Percentiles rank a stretch among this genome's conserved stretches.
These are phyloP conservation scores for Cyprinodon brontotheroides DNA, from an alignment of 2,113 vertebrate species.

Conservation along the genomic window DNA sequence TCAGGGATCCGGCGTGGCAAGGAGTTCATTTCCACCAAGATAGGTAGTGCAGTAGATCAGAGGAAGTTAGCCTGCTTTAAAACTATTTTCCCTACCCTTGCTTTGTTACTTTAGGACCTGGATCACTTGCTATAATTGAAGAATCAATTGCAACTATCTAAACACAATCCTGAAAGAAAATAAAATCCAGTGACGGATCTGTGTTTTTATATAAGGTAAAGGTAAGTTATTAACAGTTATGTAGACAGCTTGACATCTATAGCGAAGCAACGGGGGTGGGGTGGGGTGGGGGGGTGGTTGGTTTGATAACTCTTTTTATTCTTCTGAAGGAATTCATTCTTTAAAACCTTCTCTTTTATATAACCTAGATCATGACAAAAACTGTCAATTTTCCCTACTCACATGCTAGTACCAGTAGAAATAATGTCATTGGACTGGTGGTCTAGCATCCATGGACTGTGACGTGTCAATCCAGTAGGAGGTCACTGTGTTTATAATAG, in stretches of 20 bases:
- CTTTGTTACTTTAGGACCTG: not conserved
- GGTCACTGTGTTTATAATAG: constrained; percentile 81
- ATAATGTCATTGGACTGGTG: constrained; percentile 80
- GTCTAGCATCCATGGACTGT: constrained; percentile 77
- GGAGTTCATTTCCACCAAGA: constrained; percentile 53
- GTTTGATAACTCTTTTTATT: too few relatives aligned
- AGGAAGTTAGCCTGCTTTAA: not conserved
- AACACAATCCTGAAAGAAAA: not conserved
- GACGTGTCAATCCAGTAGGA: constrained; percentile 85
- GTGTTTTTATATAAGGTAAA: not conserved
- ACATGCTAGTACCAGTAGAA: constrained; percentile 72
- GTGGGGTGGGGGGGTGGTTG: too few relatives aligned
- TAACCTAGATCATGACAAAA: too few relatives aligned
- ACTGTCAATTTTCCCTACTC: constrained; percentile 20
- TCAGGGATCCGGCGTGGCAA: constrained; percentile 70
- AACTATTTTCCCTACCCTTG: too few relatives aligned
- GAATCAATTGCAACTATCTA: not conserved
- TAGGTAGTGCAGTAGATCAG: constrained; percentile 45
- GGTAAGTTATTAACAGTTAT: too few relatives aligned
- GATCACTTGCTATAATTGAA: not conserved
- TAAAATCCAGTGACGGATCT: not conserved
- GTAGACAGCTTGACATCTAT: too few relatives aligned
- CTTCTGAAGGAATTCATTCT: too few relatives aligned
- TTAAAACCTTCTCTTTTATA: too few relatives aligned
- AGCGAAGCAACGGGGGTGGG: too few relatives aligned